These are phyloP conservation scores for Pseudomugil gertrudae DNA, from an alignment of 2,797 vertebrate genomes.

Conservation along the genomic window DNA sequence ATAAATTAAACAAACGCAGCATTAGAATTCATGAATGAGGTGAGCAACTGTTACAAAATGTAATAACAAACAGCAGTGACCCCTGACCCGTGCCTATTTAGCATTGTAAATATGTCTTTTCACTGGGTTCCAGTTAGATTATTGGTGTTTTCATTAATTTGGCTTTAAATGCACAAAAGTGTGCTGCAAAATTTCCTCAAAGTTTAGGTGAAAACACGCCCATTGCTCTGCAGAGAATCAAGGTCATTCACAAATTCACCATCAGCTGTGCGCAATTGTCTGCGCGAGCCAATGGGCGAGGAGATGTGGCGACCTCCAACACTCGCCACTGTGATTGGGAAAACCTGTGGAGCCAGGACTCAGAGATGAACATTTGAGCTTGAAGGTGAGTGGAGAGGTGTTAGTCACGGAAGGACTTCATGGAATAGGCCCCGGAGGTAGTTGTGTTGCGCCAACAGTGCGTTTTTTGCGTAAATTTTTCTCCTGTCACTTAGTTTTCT, in stretches of 20 bases:
- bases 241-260: slow-evolving; percentile 88
- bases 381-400: slow-evolving; percentile 39
- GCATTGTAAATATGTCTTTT: slow-evolving; percentile 65
- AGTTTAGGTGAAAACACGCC: slow-evolving; percentile 52
- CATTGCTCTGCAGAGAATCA: slow-evolving; percentile 73
- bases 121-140: slow-evolving; percentile 1
- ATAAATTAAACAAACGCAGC: slow-evolving; percentile 69
- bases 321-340: slow-evolving; percentile 62
- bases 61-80: slow-evolving; percentile 29
- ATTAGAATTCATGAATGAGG: slow-evolving; percentile 69
- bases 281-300: slow-evolving; percentile 81
- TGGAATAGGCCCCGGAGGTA: slow-evolving; percentile 49
- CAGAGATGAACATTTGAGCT: slow-evolving; percentile 51
- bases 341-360: slow-evolving; percentile 51
- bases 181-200: background rate
- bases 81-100: slow-evolving; percentile 38
- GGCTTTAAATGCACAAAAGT: background rate
- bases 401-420: slow-evolving; percentile 14
- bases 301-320: slow-evolving; percentile 50
- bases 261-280: slow-evolving; percentile 82
- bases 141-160: background rate
- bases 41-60: slow-evolving; percentile 32
- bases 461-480: background rate
- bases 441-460: slow-evolving; percentile 31
- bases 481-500: background rate